Percentiles rank a stretch among this genome's conserved stretches.
Conservation (phyloP, 2,113 vertebrate genomes). For the Paraplagusia blochii region DNA sequence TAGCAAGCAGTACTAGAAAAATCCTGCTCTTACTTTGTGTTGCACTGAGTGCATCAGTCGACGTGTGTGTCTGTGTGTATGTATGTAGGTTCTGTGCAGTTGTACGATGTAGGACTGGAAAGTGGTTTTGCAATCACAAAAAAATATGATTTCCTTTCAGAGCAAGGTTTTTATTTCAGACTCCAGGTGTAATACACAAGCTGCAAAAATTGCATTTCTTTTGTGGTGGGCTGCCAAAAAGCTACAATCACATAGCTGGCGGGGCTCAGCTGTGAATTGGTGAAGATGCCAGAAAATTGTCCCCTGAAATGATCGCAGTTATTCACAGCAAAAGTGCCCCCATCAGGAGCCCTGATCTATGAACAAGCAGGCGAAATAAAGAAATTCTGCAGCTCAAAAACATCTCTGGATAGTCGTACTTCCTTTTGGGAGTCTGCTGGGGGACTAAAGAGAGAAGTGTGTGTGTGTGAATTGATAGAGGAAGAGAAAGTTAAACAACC, state of each 20-base stretch:
- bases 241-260: constrained; percentile 34
- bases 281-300: constrained; percentile 35
- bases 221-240: constrained; percentile 40
- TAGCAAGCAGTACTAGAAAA: constrained; percentile 48
- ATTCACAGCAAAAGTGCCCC: constrained; percentile 34
- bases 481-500: constrained; percentile 20
- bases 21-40: constrained; percentile 9
- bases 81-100: constrained; percentile 6
- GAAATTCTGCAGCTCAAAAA: not conserved
- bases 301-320: constrained; percentile 41
- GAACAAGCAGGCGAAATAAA: constrained; percentile 2
- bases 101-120: constrained; percentile 1
- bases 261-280: constrained; percentile 33
- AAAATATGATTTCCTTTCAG: constrained; percentile 46
- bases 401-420: constrained; percentile 17
- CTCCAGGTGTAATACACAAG: constrained; percentile 51
- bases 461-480: constrained; percentile 5
- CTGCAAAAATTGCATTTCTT: constrained; percentile 54
- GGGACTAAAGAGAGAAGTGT: constrained; percentile 3
- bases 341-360: constrained; percentile 21
- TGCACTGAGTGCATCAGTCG: too few species aligned
- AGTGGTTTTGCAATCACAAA: constrained; percentile 45
- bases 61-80: not conserved
- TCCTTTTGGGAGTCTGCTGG: not conserved
- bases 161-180: constrained; percentile 50